Evolutionary conservation across 2,113 vertebrate species (phyloP), one percentile per base, ranked within the genome.

Genomic region (Hylia prasina): DNA sequence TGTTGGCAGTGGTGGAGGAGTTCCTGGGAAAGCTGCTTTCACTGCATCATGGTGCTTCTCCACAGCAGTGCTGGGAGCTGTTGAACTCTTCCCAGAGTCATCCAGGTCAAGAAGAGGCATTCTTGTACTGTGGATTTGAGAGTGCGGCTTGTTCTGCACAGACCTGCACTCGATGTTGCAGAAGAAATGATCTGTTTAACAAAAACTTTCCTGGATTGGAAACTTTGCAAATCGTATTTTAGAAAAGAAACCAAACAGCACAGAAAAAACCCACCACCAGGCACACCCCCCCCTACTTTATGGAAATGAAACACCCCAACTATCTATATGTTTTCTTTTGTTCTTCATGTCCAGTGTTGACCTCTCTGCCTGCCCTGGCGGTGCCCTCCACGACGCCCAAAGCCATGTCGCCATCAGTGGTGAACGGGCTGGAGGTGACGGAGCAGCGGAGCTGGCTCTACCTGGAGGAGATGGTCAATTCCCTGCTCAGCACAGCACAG

Each of bases 401-500:
- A 93, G 94, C 97, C 42, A 93, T 97, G 1, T 96, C 98, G 1
- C 95, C 98, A 0, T 68, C 97, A 0, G 96, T 98, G 89, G 95
- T 98, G 86, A 98, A 97, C 1, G 98, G 98, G 45, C 96, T 99
- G 94, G 99, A 99, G 76, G 95, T 98, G 92, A 96, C 96, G 0
- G 98, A 99, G 68, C 98, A 97, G 73, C 98, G 98, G 61, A 99
- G 97, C 80, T 99, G 99, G 99, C 87, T 99, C 9, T 99, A 99
- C 98, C 96, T 99, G 94, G 99, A 99, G 63, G 99, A 99, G 96
- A 98, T 98, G 95, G 99, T 99, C 87, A 99, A 99, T 87, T 99
- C 98, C 0, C 93, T 99, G 95, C 97, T 99, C 89, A 98, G 17
- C 97, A 99, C 99, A 0, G 99, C 99, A 1, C 99, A 99, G 98